Evolutionary conservation across 2,797 vertebrate genomes (phyloP), one percentile per base, ranked within the genome.

Genomic region (Rhinogobio ventralis): DNA sequence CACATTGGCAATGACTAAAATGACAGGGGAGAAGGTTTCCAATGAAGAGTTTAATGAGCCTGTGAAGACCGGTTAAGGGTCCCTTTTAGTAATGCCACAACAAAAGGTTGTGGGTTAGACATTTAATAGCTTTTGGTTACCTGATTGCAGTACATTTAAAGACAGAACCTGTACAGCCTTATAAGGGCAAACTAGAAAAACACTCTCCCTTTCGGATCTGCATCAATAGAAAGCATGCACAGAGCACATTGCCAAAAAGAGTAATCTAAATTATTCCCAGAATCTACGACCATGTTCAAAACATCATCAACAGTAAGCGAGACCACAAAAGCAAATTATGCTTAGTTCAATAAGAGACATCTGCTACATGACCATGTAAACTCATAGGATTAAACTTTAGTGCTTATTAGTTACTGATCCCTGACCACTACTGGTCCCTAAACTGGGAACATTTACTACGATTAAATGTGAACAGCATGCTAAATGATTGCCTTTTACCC

Each of bases 231-330:
- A 89, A 51, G 49, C 79, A 75, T 25, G 82, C 87, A 90, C 78
- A 82, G 69, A 68, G 67, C 39, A 82, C 71, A 51, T 19, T 82
- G 86, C 86, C 86, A 89, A 90, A 87, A 86, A 25, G 55, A 49
- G 80, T 64, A 80, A 91, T 89, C 87, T 81, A 83, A 90, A 91
- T 91, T 78, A 90, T 89, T 91, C 81, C 86, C 86, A 87, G 86
- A 86, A 88, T 87, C 55, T 79, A 75, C 73, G 42, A 85, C 39
- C 53, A 57, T 53, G 64, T 69, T 85, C 49, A 78, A 62, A 25
- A 62, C 77, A 79, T 72, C 36, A 85, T 15, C 71, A 76, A 30
- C 82, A 81, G 64, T 69, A 85, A 87, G 79, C 76, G 39, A 71
- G 25, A 82, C 53, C 62, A 57, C 23, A 76, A 82, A 79, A 76